A percentile compares a stretch with the other conserved stretches of the same genome.
Conservation (phyloP, 2,113 vertebrate species). For the Bubo scandiacus region DNA sequence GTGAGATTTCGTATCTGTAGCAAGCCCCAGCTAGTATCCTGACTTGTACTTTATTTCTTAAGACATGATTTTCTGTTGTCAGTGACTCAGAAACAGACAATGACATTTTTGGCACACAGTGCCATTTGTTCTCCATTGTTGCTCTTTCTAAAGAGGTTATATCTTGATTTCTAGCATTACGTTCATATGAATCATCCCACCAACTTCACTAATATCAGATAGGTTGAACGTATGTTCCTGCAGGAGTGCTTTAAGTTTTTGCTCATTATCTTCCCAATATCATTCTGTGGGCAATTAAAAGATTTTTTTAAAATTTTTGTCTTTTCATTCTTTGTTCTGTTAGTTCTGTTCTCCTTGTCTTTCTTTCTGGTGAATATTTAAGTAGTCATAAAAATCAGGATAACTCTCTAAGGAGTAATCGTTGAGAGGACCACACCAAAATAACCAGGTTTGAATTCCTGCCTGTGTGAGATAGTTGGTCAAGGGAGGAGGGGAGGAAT, state of each 20-base stretch:
- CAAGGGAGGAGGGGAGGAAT: neutral
- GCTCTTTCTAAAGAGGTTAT: neutral
- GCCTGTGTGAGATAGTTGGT: neutral
- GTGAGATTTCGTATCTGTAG: neutral
- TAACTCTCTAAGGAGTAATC: neutral
- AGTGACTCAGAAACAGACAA: slow-evolving; percentile 17
- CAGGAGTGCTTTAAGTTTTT: neutral
- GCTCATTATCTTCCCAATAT: neutral
- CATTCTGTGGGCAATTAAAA: neutral
- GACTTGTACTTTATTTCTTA: slow-evolving; percentile 14
- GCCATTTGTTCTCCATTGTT: slow-evolving; percentile 11
- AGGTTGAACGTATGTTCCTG: neutral
- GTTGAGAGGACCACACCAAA: neutral
- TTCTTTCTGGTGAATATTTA: neutral
- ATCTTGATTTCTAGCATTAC: neutral
- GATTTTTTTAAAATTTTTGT: neutral
- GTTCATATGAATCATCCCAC: slow-evolving; percentile 7
- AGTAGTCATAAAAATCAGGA: neutral
- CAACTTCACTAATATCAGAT: neutral
- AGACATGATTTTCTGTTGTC: slow-evolving; percentile 22
- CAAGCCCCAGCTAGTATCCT: neutral
- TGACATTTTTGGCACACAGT: slow-evolving; percentile 6
- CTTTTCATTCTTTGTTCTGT: neutral
- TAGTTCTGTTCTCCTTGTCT: neutral
- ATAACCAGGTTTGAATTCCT: neutral